Conservation (phyloP, 2,888 invertebrate genomes). For the Sturmia bella region DNA sequence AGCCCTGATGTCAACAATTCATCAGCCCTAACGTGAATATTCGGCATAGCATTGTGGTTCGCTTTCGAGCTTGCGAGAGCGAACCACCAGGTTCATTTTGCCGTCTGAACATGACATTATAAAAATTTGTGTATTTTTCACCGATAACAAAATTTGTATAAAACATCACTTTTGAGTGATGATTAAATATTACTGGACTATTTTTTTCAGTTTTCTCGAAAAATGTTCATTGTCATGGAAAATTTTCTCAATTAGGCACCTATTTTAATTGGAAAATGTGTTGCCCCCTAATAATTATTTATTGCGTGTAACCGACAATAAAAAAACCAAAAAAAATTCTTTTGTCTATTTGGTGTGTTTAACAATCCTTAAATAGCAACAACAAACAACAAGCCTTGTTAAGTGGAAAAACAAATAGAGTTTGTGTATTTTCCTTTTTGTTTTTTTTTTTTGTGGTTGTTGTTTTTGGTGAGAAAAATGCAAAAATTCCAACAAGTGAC, state of each 20-base stretch:
- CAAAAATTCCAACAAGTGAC: conserved; percentile 53
- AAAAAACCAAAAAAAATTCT: conserved; percentile 23
- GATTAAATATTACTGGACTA: too few species aligned
- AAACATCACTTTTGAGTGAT: too few species aligned
- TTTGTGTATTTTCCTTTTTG: conserved; percentile 6
- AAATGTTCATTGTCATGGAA: too few species aligned
- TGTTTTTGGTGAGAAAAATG: conserved; percentile 8
- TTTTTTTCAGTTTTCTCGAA: too few species aligned
- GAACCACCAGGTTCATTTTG: too few species aligned
- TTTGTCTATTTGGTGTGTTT: conserved; percentile 54
- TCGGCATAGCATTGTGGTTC: too few species aligned
- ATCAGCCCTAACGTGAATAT: too few species aligned
- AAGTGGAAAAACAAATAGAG: conserved; percentile 40
- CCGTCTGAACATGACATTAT: too few species aligned
- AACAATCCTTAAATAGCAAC: conserved; percentile 54
- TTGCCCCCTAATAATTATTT: conserved; percentile 28
- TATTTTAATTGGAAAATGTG: neutral
- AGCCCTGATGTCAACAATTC: too few species aligned
- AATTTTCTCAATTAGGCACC: neutral
- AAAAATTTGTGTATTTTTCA: too few species aligned
- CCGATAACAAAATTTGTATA: too few species aligned
- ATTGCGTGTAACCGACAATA: conserved; percentile 33
- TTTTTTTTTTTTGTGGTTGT: neutral
- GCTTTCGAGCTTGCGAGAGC: too few species aligned
- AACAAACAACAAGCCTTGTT: conserved; percentile 36